A percentile compares a stretch with the other conserved stretches of the same genome.
Evolutionary conservation across 2,888 invertebrate species (phyloP).

Genomic region (Chloroclysta siterata): DNA sequence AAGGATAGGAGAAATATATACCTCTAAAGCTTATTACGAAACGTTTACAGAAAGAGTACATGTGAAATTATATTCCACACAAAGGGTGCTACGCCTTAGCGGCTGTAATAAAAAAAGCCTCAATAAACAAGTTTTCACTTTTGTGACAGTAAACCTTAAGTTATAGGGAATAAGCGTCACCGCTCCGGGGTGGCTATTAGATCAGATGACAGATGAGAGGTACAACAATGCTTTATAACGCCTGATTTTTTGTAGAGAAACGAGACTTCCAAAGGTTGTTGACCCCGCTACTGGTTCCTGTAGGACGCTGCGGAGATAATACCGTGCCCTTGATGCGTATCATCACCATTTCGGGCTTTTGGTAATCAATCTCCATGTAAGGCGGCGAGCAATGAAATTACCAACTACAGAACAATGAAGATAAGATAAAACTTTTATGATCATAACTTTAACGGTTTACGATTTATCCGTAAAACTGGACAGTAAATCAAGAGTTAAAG

Average conservation of each 20-base stretch:
- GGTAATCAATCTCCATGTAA: slow-evolving; percentile 55
- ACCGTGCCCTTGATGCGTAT: slow-evolving; percentile 62
- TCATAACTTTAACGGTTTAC: slow-evolving; percentile 41
- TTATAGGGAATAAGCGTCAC: slow-evolving; percentile 68
- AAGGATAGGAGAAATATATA: slow-evolving; percentile 38
- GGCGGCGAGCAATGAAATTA: slow-evolving; percentile 44
- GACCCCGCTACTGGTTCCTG: slow-evolving; percentile 72
- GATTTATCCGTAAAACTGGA: slow-evolving; percentile 40
- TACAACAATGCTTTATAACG: slow-evolving; percentile 74
- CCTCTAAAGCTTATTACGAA: slow-evolving; percentile 46
- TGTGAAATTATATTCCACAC: slow-evolving; percentile 58
- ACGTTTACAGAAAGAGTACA: slow-evolving; percentile 60
- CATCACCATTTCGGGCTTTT: slow-evolving; percentile 59
- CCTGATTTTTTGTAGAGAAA: slow-evolving; percentile 65
- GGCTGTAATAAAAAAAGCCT: slow-evolving; percentile 67
- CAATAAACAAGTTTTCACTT: slow-evolving; percentile 67
- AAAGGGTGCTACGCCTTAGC: slow-evolving; percentile 61
- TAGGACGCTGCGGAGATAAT: slow-evolving; percentile 62
- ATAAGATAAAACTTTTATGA: slow-evolving; percentile 41
- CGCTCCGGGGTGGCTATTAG: slow-evolving; percentile 64
- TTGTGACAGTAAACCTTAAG: slow-evolving; percentile 75
- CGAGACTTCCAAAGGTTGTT: slow-evolving; percentile 69
- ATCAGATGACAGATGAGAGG: slow-evolving; percentile 77
- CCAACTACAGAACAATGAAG: slow-evolving; percentile 42
- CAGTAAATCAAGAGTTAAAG: slow-evolving; percentile 44